A percentile compares a stretch with the other conserved stretches of the same genome.
Conservation (phyloP, 2,888 invertebrate species). For the Tenthredo amoena region DNA sequence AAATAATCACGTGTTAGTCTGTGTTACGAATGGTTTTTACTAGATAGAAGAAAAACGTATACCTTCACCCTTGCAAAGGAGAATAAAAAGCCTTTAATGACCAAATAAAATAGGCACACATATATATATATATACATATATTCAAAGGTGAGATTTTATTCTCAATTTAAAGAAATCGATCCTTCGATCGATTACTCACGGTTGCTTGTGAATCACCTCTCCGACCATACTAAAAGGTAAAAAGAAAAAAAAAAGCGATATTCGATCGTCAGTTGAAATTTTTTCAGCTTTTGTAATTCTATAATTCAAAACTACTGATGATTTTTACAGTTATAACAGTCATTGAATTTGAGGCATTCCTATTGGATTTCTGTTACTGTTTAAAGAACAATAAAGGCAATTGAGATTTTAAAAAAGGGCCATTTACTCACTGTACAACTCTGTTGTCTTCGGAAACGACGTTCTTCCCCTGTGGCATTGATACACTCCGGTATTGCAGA, state of each 20-base stretch:
- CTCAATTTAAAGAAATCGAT: slow-evolving; percentile 2
- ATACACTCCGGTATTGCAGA: slow-evolving; percentile 91
- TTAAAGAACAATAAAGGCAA: slow-evolving; percentile 35
- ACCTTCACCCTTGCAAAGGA: background rate
- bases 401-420: background rate
- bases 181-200: slow-evolving; percentile 81
- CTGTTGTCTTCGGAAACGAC: slow-evolving; percentile 84
- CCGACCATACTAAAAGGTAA: slow-evolving; percentile 83
- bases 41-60: background rate
- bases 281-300: background rate
- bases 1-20: background rate
- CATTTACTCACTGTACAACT: slow-evolving; percentile 87
- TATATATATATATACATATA: no score
- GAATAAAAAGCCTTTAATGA: background rate
- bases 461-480: slow-evolving; percentile 87
- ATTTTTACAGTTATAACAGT: background rate
- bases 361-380: background rate
- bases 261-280: background rate
- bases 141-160: background rate
- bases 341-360: slow-evolving; percentile 54
- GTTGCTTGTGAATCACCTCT: slow-evolving; percentile 86
- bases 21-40: background rate
- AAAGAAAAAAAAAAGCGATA: slow-evolving; percentile 37
- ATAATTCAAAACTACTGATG: background rate
- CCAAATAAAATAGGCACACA: background rate